phyloP scores from a whole-genome alignment of 2,888 invertebrate species.

The Myopa tessellatipennis region DNA sequence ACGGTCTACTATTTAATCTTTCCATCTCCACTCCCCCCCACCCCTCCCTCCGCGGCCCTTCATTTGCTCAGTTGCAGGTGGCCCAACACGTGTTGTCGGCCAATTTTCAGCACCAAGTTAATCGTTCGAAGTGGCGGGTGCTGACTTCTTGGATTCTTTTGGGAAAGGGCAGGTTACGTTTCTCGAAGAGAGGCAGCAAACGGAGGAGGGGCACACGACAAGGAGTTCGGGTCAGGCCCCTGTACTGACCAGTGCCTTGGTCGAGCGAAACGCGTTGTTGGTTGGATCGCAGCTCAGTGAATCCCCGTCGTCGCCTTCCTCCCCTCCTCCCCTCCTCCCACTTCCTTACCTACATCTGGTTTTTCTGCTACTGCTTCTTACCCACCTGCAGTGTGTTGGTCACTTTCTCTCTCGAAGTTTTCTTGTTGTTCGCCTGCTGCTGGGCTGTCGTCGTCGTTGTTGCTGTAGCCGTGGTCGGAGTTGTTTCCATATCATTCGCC shows the following conservation, averaged over 20 bases:
- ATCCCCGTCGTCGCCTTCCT: neutral
- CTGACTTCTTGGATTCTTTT: no score
- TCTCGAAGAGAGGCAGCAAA: no score
- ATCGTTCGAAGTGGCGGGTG: no score
- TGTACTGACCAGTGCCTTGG: no score
- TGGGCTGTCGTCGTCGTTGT: neutral
- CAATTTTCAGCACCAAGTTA: neutral
- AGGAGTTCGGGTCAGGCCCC: no score
- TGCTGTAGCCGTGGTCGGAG: neutral
- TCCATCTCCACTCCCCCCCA: neutral
- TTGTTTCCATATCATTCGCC: constrained; percentile 7
- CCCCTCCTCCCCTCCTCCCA: neutral
- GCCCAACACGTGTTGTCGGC: neutral
- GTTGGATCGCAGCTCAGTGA: no score
- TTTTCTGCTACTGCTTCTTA: neutral
- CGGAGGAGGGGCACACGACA: neutral
- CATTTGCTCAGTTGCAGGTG: neutral
- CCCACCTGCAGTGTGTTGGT: constrained; percentile 10
- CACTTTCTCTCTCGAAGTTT: constrained; percentile 3
- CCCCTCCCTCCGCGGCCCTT: neutral
- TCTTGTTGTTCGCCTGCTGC: neutral
- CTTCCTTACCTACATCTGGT: neutral
- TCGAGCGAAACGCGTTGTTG: no score
- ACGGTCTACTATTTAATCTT: no score
- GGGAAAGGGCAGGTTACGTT: no score